Base-by-base conservation (phyloP, 2,888 invertebrate genomes). In the Lochmaea capreae region DNA sequence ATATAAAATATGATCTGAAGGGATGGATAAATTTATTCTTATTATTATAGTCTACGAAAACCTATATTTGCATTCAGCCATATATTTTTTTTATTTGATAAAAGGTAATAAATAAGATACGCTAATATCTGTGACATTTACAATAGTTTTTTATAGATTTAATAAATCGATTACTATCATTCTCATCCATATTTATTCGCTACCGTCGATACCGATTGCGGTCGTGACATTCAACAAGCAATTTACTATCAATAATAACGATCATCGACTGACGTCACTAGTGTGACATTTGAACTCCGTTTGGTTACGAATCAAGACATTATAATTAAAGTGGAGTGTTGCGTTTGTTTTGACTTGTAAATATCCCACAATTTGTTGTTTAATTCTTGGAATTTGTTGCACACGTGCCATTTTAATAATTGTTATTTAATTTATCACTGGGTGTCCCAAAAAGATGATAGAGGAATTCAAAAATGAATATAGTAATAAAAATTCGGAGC, bases 231-330 rank as follows among this genome's bases (percentile, higher is more conserved):
- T 79, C 78, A 79, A 79, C 79, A 78, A 79, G 80, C 78, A 80
- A 80, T 79, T 81, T 79, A 79, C 76, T 79, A 80, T 79, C 79
- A 80, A 80, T 80, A 80, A 82, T 78, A 81, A 76, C 78, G 79
- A 81, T 81, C 79, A 80, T 82, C 81, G 82, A 82, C 82, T 82
- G 80, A 82, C 82, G 82, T 82, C 82, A 82, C 67, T 61, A 57
- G 66, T 66, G 72, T 82, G 82, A 82, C 82, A 79, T 80, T 82
- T 82, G 81, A 82, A 80, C 82, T 78, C 72, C 67, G 73, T 78
- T 77, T 39, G 67, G 58, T 58, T 73, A 59, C 43, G 33, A 66
- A 54, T 67, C 63, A 67, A 67, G 61, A 16, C 46, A 66, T 63
- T 33, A 39, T 39, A 9, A 49, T 22, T 65, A 14, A 59, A 67